Evolutionary conservation across 2,888 invertebrate genomes (phyloP).

Genomic region (Drosophila subsilvestris): DNA sequence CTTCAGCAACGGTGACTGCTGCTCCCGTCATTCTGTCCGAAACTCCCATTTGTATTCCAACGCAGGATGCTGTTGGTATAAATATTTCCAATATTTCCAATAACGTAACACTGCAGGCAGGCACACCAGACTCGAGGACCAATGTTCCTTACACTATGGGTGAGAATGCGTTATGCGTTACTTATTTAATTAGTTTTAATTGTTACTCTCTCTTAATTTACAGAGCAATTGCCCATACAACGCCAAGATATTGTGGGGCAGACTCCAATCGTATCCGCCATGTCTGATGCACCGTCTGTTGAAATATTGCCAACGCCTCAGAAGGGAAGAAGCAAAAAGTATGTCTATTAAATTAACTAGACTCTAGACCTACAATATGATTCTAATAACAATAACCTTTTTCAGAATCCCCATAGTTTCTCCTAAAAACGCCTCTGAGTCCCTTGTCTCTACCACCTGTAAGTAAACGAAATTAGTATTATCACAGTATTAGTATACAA

Average conservation of each 20-base stretch:
- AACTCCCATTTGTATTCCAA: conserved; percentile 49
- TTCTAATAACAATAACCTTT: neutral
- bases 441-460: conserved; percentile 37
- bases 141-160: conserved; percentile 60
- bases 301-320: conserved; percentile 83
- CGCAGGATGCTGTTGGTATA: conserved; percentile 44
- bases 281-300: conserved; percentile 87
- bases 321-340: conserved; percentile 84
- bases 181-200: neutral
- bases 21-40: conserved; percentile 49
- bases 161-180: conserved; percentile 26
- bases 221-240: conserved; percentile 53
- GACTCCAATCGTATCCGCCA: conserved; percentile 89
- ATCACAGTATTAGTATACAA: no score
- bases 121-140: conserved; percentile 36
- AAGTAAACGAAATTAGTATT: conserved; percentile 32
- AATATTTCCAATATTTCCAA: conserved; percentile 24
- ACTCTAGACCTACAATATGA: neutral
- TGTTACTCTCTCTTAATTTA: neutral
- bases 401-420: conserved; percentile 75
- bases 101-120: conserved; percentile 27
- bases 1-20: conserved; percentile 24
- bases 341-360: conserved; percentile 24
- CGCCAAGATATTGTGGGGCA: conserved; percentile 57
- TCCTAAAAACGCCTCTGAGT: conserved; percentile 63